A percentile compares a stretch with the other conserved stretches of the same genome.
These are phyloP conservation scores for Typhlichthys eigenmanni DNA, from an alignment of 2,797 vertebrate genomes.

Conservation along the genomic window DNA sequence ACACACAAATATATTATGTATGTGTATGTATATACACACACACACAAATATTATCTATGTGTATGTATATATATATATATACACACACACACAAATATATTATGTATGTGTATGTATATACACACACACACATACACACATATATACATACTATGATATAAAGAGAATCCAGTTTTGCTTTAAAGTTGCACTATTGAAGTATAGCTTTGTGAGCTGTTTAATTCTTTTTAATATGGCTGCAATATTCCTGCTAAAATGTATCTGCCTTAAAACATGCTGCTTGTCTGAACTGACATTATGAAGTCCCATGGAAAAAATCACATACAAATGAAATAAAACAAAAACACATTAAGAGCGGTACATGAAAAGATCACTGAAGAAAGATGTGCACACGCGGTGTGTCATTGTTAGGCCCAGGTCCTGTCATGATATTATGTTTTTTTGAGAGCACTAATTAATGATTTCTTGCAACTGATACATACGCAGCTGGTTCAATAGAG, in stretches of 20 bases:
- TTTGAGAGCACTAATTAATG: constrained; percentile 1
- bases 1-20: too few species aligned
- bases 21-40: too few species aligned
- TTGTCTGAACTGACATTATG: neutral
- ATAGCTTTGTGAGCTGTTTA: neutral
- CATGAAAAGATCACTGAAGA: too few species aligned
- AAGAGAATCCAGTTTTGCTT: neutral
- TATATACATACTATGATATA: constrained; percentile 1
- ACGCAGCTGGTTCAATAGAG: neutral
- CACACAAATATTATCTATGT: too few species aligned
- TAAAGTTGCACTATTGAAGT: constrained; percentile 7
- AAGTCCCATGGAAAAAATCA: neutral
- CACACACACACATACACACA: neutral
- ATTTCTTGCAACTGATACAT: neutral
- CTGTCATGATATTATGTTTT: too few species aligned
- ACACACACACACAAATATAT: neutral
- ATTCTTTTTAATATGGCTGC: constrained; percentile 1
- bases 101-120: neutral
- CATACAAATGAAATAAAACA: neutral
- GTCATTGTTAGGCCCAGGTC: too few species aligned
- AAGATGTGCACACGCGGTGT: too few species aligned
- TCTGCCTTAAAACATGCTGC: too few species aligned
- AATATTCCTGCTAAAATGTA: neutral
- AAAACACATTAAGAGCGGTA: neutral
- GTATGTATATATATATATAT: neutral